A percentile compares a stretch with the other conserved stretches of the same genome.
Conservation (phyloP, 2,113 vertebrate genomes). For the Eublepharis macularius region DNA sequence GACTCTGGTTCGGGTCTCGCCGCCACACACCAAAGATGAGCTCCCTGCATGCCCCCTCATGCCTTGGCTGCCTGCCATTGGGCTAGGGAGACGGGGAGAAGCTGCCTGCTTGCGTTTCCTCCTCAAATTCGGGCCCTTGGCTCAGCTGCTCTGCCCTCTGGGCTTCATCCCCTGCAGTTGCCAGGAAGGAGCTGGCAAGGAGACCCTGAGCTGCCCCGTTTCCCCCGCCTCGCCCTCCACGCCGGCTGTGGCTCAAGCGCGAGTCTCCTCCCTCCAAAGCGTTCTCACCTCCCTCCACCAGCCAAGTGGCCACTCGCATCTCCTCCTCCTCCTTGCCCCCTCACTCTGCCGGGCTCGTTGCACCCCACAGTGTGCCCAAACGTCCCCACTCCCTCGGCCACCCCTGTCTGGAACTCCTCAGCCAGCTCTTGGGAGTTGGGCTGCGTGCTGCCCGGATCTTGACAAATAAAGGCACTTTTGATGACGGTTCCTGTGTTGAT, state of each 20-base stretch:
- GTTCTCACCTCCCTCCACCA: no score
- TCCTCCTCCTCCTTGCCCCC: neutral
- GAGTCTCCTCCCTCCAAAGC: no score
- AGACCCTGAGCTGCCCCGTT: no score
- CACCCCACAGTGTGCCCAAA: neutral
- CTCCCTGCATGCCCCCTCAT: neutral
- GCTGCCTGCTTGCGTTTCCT: neutral
- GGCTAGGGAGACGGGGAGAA: neutral
- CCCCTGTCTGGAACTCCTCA: no score
- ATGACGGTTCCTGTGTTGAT: no score
- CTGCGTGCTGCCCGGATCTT: neutral
- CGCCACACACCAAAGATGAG: neutral
- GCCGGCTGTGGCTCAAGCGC: no score
- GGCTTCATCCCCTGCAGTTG: no score
- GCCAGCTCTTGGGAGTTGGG: neutral
- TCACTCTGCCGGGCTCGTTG: neutral
- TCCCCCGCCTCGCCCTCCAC: fast-evolving
- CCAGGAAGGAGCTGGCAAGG: no score
- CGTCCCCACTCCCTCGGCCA: no score
- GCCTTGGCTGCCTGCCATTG: neutral
- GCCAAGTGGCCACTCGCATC: neutral
- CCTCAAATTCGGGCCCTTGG: neutral
- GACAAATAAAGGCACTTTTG: neutral
- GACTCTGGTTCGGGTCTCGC: neutral
- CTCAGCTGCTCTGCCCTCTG: neutral